phyloP scores from a whole-genome alignment of 53 echinoderm and acorn worm genomes.

The Temnopleurus reevesii region DNA sequence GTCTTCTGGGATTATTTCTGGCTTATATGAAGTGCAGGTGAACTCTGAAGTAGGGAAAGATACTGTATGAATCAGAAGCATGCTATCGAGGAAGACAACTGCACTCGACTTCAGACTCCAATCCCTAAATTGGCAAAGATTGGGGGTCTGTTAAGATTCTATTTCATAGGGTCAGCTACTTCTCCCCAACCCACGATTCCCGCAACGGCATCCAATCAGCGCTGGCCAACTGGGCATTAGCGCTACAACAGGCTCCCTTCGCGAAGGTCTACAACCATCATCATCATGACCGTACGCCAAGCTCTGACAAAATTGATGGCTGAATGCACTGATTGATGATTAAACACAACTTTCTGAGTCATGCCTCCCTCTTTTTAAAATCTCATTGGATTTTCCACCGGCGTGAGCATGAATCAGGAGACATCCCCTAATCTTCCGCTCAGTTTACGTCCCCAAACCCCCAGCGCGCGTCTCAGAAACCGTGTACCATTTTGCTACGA shows the following conservation, averaged over 20 bases:
- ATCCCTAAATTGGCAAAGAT: background rate
- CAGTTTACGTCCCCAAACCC: background rate
- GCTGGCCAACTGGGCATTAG: background rate
- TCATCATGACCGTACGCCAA: background rate
- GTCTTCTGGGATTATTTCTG: background rate
- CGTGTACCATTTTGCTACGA: background rate
- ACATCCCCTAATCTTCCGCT: background rate
- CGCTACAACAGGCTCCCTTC: background rate
- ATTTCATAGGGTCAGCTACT: conserved; percentile 1
- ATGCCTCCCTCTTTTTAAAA: background rate
- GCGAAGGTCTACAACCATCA: background rate
- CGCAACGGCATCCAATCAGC: background rate
- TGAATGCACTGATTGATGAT: conserved; percentile 51
- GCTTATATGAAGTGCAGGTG: conserved; percentile 2
- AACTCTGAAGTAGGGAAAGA: conserved; percentile 3
- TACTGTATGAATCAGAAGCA: background rate
- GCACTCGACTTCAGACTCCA: conserved; percentile 22
- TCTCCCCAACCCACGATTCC: background rate
- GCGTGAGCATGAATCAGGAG: conserved; percentile 43
- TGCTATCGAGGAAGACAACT: background rate
- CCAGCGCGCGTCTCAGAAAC: background rate
- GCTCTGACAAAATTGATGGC: background rate
- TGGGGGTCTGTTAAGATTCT: background rate
- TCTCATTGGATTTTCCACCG: conserved; percentile 5
- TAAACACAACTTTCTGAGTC: conserved; percentile 42